Conservation (phyloP, 2,797 vertebrate genomes). For the Sarcoramphus papa region DNA sequence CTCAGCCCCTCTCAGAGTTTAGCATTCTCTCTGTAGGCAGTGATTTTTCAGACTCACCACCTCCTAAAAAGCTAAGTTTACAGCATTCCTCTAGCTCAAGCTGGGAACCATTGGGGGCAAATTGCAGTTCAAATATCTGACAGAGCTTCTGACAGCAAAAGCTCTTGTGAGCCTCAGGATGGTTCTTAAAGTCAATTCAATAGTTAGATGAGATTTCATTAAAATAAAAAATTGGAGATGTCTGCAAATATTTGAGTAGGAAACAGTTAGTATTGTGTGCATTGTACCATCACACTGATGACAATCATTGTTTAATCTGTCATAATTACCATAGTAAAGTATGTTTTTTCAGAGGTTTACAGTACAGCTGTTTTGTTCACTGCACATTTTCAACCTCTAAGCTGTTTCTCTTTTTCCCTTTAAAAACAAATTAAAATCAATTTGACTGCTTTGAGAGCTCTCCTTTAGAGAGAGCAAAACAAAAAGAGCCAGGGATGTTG, state of each 20-base stretch:
- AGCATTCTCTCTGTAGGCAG: neutral
- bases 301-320: slow-evolving; percentile 28
- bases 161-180: neutral
- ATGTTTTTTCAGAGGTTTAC: neutral
- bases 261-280: slow-evolving; percentile 4
- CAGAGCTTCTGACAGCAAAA: neutral
- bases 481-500: neutral
- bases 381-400: neutral
- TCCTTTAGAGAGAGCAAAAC: neutral
- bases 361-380: neutral
- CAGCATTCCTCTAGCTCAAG: slow-evolving; percentile 27
- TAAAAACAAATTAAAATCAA: slow-evolving; percentile 2
- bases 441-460: slow-evolving; percentile 4
- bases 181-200: slow-evolving; percentile 42
- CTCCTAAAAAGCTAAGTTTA: neutral
- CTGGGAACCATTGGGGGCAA: slow-evolving; percentile 5
- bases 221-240: slow-evolving; percentile 28
- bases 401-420: neutral
- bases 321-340: slow-evolving; percentile 33
- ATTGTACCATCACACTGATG: slow-evolving; percentile 11
- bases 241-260: slow-evolving; percentile 60
- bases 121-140: slow-evolving; percentile 33
- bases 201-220: slow-evolving; percentile 40
- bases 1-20: neutral
- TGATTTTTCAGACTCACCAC: neutral